These are phyloP conservation scores for Cataglyphis cursor DNA, from an alignment of 2,888 invertebrate genomes.

Conservation along the genomic window DNA sequence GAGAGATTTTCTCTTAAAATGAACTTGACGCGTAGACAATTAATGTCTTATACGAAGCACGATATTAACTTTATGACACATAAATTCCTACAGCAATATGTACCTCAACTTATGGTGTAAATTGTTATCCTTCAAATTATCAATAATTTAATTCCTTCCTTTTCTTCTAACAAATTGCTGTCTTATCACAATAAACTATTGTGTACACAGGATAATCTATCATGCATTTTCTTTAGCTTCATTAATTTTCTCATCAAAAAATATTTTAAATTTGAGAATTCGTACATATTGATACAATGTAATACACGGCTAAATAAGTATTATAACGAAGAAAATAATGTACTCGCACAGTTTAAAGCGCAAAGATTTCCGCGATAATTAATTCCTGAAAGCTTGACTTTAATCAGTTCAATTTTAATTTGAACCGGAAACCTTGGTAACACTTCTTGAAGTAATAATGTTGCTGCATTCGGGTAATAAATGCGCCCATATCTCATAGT, in stretches of 20 bases:
- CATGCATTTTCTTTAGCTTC: slow-evolving; percentile 10
- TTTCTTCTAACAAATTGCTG: not conserved
- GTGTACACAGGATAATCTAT: not conserved
- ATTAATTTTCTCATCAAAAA: slow-evolving; percentile 13
- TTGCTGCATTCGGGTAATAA: slow-evolving; percentile 73
- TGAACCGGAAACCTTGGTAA: slow-evolving; percentile 77
- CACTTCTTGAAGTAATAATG: slow-evolving; percentile 81
- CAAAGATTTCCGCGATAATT: slow-evolving; percentile 35
- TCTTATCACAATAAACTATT: slow-evolving; percentile 18
- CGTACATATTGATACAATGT: not conserved
- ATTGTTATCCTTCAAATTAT: slow-evolving; percentile 23
- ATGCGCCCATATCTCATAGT: slow-evolving; percentile 63
- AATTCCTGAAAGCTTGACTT: slow-evolving; percentile 77
- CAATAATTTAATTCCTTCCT: slow-evolving; percentile 33
- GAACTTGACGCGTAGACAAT: not conserved
- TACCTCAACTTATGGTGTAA: slow-evolving; percentile 8
- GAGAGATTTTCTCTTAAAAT: slow-evolving; percentile 18
- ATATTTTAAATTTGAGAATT: slow-evolving; percentile 13
- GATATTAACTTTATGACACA: not conserved
- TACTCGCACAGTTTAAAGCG: slow-evolving; percentile 7
- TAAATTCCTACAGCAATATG: not conserved
- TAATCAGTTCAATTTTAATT: slow-evolving; percentile 77
- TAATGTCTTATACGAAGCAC: slow-evolving; percentile 6
- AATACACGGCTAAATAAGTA: not conserved
- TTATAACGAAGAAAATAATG: slow-evolving; percentile 22